A percentile compares a stretch with the other conserved stretches of the same genome.
Conservation (phyloP, 2,797 vertebrate species). For the Stomatorhinus walkeri region DNA sequence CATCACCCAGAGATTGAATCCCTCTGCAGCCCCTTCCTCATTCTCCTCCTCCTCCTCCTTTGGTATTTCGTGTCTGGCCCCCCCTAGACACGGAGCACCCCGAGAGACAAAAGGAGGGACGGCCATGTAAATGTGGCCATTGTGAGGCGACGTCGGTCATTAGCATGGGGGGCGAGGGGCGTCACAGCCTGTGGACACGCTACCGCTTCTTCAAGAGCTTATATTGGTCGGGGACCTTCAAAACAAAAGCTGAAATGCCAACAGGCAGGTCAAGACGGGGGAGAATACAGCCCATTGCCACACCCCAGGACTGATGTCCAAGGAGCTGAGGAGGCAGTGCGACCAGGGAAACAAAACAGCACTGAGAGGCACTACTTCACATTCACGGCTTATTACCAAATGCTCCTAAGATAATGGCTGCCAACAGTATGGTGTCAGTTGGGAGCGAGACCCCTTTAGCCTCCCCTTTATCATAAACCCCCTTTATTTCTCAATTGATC, state of each 20-base stretch:
- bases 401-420: constrained; percentile 22
- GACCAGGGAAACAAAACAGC: constrained; percentile 30
- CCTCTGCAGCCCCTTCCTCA: constrained; percentile 68
- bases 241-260: constrained; percentile 63
- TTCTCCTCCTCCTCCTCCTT: constrained; percentile 51
- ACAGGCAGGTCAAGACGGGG: constrained; percentile 44
- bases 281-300: constrained; percentile 38
- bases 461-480: constrained; percentile 4
- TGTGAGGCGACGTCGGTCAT: constrained; percentile 48
- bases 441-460: background rate
- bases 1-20: constrained; percentile 53
- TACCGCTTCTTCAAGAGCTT: constrained; percentile 43
- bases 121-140: constrained; percentile 58
- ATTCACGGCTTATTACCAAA: constrained; percentile 43
- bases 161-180: constrained; percentile 63
- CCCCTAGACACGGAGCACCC: constrained; percentile 80
- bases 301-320: constrained; percentile 41
- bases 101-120: constrained; percentile 57
- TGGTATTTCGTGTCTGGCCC: constrained; percentile 79
- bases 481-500: constrained; percentile 9
- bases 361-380: constrained; percentile 42
- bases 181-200: constrained; percentile 41
- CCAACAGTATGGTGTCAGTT: background rate
- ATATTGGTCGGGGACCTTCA: constrained; percentile 43
- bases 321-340: constrained; percentile 41